These are phyloP conservation scores for Scolanthus callimorphus DNA, from an alignment of 92 coral and sea anemone species.

Conservation along the genomic window DNA sequence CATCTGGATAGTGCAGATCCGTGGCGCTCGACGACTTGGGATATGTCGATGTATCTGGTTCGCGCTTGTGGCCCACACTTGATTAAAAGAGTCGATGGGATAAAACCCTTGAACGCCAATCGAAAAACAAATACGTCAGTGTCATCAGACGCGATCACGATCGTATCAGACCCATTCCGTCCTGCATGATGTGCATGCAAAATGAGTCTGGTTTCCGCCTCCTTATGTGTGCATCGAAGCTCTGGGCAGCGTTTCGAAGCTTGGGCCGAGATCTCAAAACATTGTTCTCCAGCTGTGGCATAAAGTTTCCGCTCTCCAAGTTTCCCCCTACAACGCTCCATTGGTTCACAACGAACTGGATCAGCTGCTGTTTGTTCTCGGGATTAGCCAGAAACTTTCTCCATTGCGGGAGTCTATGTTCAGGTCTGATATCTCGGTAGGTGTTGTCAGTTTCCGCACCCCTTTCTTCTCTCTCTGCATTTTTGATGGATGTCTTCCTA, in stretches of 20 bases:
- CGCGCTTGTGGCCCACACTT: conserved; percentile 44
- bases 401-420: background rate
- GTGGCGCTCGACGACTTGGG: conserved; percentile 1
- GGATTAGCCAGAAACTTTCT: background rate
- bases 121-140: conserved; percentile 46
- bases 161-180: conserved; percentile 8
- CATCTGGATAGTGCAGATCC: conserved; percentile 5
- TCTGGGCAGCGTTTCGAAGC: background rate
- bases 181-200: conserved; percentile 19
- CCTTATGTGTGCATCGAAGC: conserved; percentile 14
- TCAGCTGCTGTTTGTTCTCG: background rate
- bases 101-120: conserved; percentile 29
- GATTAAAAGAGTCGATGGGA: conserved; percentile 22
- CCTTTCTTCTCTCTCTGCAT: background rate
- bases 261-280: background rate
- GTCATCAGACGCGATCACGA: conserved; percentile 39
- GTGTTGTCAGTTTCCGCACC: background rate
- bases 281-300: background rate
- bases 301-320: background rate
- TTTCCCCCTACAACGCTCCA: background rate
- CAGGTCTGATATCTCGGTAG: background rate
- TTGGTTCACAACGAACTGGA: background rate
- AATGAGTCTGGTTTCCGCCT: conserved; percentile 15
- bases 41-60: conserved; percentile 21
- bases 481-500: background rate